Conservation (phyloP, 2,797 vertebrate genomes). For the Phataginus tricuspis region DNA sequence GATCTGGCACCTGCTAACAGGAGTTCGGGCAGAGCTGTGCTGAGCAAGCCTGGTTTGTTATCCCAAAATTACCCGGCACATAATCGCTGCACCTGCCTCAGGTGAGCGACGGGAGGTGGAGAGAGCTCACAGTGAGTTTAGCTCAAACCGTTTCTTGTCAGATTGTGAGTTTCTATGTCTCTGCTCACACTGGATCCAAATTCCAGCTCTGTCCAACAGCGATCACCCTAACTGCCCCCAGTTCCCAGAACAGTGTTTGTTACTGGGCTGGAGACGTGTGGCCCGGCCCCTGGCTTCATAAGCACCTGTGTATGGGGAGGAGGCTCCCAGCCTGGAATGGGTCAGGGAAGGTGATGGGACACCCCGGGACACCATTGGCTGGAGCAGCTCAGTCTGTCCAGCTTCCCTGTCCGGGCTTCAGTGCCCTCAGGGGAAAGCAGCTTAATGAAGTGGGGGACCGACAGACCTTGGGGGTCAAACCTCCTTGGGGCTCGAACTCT, state of each 20-base stretch:
- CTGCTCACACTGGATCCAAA: neutral
- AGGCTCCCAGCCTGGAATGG: neutral
- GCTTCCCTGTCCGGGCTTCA: too few species aligned
- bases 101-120: too few species aligned
- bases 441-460: neutral
- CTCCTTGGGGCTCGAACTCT: neutral
- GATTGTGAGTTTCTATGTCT: too few species aligned
- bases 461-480: neutral
- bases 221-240: too few species aligned
- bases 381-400: fast-evolving
- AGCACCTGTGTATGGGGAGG: neutral
- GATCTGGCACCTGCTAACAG: fast-evolving
- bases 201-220: neutral
- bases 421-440: neutral
- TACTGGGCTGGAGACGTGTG: neutral
- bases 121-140: neutral
- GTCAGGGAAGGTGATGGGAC: neutral
- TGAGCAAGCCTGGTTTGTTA: too few species aligned
- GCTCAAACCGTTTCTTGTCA: neutral
- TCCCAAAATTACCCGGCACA: neutral
- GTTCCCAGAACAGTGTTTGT: neutral
- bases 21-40: neutral
- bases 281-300: neutral
- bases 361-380: too few species aligned
- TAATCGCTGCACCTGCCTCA: neutral